Percentiles rank a stretch among this genome's conserved stretches.
Evolutionary conservation across 2,888 invertebrate species (phyloP).

Genomic region (Poecilus cupreus): DNA sequence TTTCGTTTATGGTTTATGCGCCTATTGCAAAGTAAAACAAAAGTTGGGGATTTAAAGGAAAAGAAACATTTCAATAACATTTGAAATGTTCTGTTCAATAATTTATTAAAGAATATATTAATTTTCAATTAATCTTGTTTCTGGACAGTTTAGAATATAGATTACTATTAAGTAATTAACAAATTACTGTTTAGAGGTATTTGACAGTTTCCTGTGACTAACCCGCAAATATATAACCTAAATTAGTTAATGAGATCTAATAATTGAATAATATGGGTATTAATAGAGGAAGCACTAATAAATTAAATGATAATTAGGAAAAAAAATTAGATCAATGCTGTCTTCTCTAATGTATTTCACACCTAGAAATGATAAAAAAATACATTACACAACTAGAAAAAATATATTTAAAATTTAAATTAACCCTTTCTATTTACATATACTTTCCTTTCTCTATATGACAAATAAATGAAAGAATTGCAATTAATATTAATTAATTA

Average conservation of each 20-base stretch:
- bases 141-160: background rate
- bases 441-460: too few relatives aligned
- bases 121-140: background rate
- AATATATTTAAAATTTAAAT: too few relatives aligned
- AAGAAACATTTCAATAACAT: too few relatives aligned
- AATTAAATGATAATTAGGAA: background rate
- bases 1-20: too few relatives aligned
- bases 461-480: too few relatives aligned
- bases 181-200: background rate
- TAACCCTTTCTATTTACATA: too few relatives aligned
- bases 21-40: too few relatives aligned
- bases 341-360: background rate
- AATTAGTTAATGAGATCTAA: background rate
- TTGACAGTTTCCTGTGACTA: background rate
- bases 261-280: conserved; percentile 8
- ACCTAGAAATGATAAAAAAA: background rate
- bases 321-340: background rate
- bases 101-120: too few relatives aligned
- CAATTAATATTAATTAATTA: too few relatives aligned
- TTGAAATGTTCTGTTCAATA: too few relatives aligned
- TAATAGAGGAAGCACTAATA: background rate
- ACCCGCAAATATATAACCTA: background rate
- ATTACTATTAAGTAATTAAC: background rate
- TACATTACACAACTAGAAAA: background rate
- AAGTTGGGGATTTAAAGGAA: too few relatives aligned